Percentiles rank a stretch among this genome's conserved stretches.
These are phyloP conservation scores for Troglohyphantes excavatus DNA, from an alignment of 2,888 invertebrate genomes.

Conservation along the genomic window DNA sequence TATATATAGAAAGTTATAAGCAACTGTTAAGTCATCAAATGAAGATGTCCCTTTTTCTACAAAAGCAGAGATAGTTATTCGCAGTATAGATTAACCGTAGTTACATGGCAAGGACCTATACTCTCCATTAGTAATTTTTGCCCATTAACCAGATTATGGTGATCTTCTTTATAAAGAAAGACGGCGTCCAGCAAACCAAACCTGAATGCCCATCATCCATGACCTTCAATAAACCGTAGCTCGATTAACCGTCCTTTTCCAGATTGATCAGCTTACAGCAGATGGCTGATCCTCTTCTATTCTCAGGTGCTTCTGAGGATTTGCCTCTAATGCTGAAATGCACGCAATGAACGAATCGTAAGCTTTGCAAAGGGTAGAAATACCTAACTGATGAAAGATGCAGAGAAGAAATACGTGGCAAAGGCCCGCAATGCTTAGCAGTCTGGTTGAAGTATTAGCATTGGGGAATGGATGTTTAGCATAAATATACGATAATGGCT, in stretches of 20 bases:
- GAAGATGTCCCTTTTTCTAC: too few species aligned
- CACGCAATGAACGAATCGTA: constrained; percentile 17
- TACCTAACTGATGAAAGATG: neutral
- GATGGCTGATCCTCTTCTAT: neutral
- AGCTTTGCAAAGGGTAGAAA: neutral
- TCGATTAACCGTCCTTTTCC: neutral
- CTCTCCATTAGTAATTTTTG: neutral
- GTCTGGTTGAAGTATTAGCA: too few species aligned
- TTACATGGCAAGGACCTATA: neutral
- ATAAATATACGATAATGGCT: too few species aligned
- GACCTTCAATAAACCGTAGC: neutral
- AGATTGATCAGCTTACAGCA: neutral
- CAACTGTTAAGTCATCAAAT: too few species aligned
- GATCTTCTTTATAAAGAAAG: neutral
- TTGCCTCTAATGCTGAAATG: constrained; percentile 2
- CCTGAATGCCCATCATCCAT: neutral
- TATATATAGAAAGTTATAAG: too few species aligned
- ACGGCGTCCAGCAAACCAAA: neutral
- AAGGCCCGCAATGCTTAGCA: too few species aligned
- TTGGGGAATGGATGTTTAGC: too few species aligned
- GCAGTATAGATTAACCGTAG: too few species aligned
- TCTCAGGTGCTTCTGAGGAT: constrained; percentile 1
- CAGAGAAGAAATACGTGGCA: neutral
- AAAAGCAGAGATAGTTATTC: too few species aligned
- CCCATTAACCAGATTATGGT: neutral